A percentile compares a stretch with the other conserved stretches of the same genome.
Conservation (phyloP, 2,113 vertebrate species). For the Dunckerocampus dactyliophorus region DNA sequence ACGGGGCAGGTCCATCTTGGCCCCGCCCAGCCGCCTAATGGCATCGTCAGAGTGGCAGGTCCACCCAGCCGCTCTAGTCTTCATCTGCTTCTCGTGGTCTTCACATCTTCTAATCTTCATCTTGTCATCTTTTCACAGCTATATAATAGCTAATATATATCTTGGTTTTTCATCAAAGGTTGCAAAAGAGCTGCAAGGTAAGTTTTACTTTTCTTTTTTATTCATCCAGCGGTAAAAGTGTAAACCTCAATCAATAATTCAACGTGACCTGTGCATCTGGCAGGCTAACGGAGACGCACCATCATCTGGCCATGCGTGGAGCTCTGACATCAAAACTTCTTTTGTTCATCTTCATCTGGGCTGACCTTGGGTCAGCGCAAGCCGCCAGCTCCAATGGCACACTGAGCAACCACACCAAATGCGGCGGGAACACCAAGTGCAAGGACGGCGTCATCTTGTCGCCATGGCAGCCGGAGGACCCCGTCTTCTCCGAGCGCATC, state of each 20-base stretch:
- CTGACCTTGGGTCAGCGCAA: constrained; percentile 28
- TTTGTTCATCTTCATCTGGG: constrained; percentile 65
- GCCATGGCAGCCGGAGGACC: constrained; percentile 84
- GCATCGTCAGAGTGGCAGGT: neutral
- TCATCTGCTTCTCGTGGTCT: too few species aligned
- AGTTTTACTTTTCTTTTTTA: neutral
- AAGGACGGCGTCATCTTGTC: constrained; percentile 89
- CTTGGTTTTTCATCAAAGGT: neutral
- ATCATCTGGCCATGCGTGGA: constrained; percentile 68
- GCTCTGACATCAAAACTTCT: constrained; percentile 55
- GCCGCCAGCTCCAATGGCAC: constrained; percentile 46
- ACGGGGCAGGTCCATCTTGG: neutral
- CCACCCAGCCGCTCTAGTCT: neutral
- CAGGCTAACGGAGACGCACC: constrained; percentile 51
- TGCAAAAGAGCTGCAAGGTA: neutral
- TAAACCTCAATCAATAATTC: neutral
- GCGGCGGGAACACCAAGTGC: constrained; percentile 80
- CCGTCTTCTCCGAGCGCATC: constrained; percentile 84
- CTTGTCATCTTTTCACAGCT: neutral
- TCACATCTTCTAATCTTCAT: neutral
- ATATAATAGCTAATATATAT: neutral
- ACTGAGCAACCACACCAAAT: constrained; percentile 33
- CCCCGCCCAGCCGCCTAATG: neutral
- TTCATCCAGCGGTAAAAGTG: too few species aligned
- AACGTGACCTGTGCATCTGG: constrained; percentile 26